Percentiles rank a stretch among this genome's conserved stretches.
phyloP scores from a whole-genome alignment of 1,140 invertebrate species.

The Arctopsyche grandis region DNA sequence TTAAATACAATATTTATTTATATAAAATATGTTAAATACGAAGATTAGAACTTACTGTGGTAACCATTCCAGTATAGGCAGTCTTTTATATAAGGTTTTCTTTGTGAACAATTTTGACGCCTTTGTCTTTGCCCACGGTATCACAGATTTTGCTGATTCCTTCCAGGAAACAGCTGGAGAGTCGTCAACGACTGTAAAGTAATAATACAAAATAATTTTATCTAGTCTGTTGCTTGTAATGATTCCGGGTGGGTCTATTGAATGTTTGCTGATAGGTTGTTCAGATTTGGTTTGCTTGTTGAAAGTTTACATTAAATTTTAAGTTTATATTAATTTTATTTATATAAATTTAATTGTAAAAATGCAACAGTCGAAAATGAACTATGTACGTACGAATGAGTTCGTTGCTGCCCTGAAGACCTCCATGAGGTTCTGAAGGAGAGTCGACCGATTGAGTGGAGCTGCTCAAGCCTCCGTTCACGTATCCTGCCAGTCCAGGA shows the following conservation, averaged over 20 bases:
- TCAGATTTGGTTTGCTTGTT: too few species aligned
- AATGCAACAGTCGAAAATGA: background rate
- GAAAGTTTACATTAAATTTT: too few species aligned
- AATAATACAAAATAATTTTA: background rate
- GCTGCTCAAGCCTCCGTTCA: slow-evolving; percentile 60
- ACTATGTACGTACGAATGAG: slow-evolving; percentile 62
- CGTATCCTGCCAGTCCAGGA: slow-evolving; percentile 59
- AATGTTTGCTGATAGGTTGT: background rate
- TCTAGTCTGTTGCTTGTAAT: background rate
- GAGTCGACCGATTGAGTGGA: slow-evolving; percentile 57
- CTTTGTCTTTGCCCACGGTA: slow-evolving; percentile 49
- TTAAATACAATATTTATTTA: background rate
- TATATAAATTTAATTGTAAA: too few species aligned
- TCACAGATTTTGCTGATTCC: slow-evolving; percentile 45
- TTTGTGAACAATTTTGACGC: slow-evolving; percentile 64
- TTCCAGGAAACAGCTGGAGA: slow-evolving; percentile 45
- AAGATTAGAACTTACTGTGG: slow-evolving; percentile 64
- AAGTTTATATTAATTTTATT: too few species aligned
- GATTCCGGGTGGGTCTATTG: background rate
- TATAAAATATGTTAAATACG: background rate
- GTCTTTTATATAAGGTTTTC: slow-evolving; percentile 74
- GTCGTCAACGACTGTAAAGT: slow-evolving; percentile 45
- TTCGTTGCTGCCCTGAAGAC: slow-evolving; percentile 63
- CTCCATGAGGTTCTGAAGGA: slow-evolving; percentile 55
- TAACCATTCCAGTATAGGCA: slow-evolving; percentile 80